Conservation (phyloP, 1,140 invertebrate genomes). For the Drosophila malerkotliana region DNA sequence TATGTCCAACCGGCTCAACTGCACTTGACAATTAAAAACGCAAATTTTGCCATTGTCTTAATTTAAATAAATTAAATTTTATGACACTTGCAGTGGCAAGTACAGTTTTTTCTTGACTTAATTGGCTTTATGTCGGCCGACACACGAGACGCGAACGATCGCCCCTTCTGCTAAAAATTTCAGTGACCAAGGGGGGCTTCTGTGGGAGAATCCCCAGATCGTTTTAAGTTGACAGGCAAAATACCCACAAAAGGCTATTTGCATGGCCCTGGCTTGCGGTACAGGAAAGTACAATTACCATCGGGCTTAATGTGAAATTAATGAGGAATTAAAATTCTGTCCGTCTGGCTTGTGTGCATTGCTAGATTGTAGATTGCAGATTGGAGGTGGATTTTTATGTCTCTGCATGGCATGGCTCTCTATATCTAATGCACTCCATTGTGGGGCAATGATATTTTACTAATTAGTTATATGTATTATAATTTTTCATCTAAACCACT, state of each 20-base stretch:
- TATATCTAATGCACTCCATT: conserved; percentile 35
- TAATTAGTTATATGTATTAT: conserved; percentile 67
- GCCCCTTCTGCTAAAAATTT: conserved; percentile 6
- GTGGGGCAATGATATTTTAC: conserved; percentile 50
- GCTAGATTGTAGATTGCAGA: conserved; percentile 15
- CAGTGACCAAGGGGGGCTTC: conserved; percentile 6
- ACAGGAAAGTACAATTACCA: conserved; percentile 63
- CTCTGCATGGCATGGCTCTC: conserved; percentile 47
- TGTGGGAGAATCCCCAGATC: conserved; percentile 26
- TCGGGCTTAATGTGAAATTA: conserved; percentile 48
- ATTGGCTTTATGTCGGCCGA: conserved; percentile 76
- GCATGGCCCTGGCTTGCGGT: conserved; percentile 18
- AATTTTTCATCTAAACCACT: conserved; percentile 38
- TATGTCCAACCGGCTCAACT: conserved; percentile 1
- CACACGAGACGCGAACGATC: conserved; percentile 36
- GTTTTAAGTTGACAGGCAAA: conserved; percentile 38
- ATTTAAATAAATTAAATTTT: conserved; percentile 83
- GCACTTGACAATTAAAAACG: conserved; percentile 75
- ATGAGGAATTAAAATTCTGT: conserved; percentile 45
- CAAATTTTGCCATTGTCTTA: conserved; percentile 80
- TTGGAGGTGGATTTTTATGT: conserved; percentile 48
- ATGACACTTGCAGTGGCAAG: conserved; percentile 64
- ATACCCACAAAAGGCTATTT: conserved; percentile 28
- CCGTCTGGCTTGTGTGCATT: conserved; percentile 42
- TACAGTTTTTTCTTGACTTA: conserved; percentile 62